Conservation (phyloP, 2,113 vertebrate genomes). For the Natator depressus region DNA sequence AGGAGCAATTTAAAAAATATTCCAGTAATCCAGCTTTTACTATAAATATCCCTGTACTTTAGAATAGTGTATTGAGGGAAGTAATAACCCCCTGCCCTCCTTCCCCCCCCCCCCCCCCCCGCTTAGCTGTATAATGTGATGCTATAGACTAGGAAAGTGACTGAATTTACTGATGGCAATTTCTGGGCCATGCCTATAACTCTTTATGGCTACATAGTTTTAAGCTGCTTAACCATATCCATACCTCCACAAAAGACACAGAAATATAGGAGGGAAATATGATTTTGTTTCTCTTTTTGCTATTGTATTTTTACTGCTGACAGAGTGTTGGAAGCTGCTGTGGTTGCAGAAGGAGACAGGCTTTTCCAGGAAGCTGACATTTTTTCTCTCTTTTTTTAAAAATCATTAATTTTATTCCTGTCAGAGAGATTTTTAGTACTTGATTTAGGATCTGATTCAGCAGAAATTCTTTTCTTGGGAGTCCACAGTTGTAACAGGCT, state of each 20-base stretch:
- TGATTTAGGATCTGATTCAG: neutral
- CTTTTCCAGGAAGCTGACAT: neutral
- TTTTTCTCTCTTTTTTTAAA: neutral
- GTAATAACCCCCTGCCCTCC: neutral
- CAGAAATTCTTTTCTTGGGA: neutral
- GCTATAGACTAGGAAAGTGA: neutral
- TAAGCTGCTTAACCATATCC: neutral
- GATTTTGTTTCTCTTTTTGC: neutral
- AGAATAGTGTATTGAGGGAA: neutral
- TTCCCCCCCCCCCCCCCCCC: accelerated
- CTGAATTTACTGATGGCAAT: neutral
- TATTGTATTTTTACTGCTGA: neutral
- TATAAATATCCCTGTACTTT: neutral
- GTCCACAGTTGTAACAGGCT: neutral
- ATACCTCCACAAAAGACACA: neutral
- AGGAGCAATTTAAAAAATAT: neutral
- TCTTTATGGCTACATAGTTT: neutral
- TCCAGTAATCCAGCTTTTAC: neutral
- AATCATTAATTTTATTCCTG: neutral
- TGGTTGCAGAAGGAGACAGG: neutral
- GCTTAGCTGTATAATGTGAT: neutral
- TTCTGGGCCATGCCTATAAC: neutral
- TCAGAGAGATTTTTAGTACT: neutral
- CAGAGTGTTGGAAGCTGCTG: neutral
- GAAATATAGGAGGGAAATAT: neutral